Evolutionary conservation across 1,140 invertebrate species (phyloP).

Genomic region (Drosophila biarmipes): DNA sequence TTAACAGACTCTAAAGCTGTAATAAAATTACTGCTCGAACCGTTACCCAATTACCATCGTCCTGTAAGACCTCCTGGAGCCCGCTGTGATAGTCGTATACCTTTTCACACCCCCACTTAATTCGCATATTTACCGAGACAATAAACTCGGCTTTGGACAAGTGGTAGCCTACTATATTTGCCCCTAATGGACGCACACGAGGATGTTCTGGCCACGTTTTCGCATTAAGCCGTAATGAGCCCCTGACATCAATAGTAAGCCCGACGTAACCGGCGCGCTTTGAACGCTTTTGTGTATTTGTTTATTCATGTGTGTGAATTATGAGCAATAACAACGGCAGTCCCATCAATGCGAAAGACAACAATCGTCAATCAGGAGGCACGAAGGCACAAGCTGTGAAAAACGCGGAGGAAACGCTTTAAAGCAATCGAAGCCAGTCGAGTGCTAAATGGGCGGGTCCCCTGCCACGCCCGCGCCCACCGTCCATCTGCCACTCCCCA

Average conservation of each 20-base stretch:
- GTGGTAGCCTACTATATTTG: slow-evolving; percentile 3
- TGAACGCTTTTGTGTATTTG: slow-evolving; percentile 46
- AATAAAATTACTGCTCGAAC: not conserved
- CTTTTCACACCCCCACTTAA: slow-evolving; percentile 1
- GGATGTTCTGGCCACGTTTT: slow-evolving; percentile 25
- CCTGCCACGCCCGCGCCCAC: slow-evolving; percentile 24
- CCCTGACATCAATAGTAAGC: slow-evolving; percentile 15
- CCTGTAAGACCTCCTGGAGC: not conserved
- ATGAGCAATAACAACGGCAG: slow-evolving; percentile 29
- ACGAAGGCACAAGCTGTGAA: slow-evolving; percentile 16
- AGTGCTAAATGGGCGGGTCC: slow-evolving; percentile 42
- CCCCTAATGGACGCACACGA: slow-evolving; percentile 25
- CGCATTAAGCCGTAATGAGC: slow-evolving; percentile 31
- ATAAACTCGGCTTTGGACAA: slow-evolving; percentile 10
- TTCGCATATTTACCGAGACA: slow-evolving; percentile 11
- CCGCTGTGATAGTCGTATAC: not conserved
- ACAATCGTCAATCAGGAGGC: slow-evolving; percentile 43
- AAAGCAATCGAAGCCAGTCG: slow-evolving; percentile 67
- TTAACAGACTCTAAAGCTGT: no score
- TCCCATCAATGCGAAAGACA: slow-evolving; percentile 25
- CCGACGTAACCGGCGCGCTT: slow-evolving; percentile 19
- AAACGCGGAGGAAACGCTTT: slow-evolving; percentile 35
- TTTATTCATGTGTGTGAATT: slow-evolving; percentile 63
- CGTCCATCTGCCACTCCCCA: slow-evolving; percentile 15
- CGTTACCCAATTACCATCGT: not conserved